Evolutionary conservation across 2,888 invertebrate species (phyloP).

Genomic region (Lycia hirtaria): DNA sequence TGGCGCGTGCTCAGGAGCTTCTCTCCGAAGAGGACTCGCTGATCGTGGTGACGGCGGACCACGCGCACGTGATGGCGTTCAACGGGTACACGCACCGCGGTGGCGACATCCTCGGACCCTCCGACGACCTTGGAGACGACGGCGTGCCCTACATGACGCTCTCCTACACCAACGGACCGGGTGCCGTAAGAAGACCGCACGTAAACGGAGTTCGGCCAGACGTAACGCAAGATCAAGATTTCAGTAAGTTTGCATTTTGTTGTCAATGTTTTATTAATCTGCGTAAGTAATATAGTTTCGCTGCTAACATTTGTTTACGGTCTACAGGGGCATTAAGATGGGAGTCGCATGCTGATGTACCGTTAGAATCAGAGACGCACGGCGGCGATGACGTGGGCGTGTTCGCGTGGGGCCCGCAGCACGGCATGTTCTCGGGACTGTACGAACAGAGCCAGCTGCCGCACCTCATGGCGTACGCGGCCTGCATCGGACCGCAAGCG

Average conservation of each 20-base stretch:
- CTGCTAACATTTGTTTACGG: background rate
- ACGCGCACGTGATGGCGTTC: slow-evolving; percentile 89
- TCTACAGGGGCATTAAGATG: slow-evolving; percentile 49
- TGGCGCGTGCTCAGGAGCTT: slow-evolving; percentile 71
- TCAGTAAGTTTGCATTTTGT: background rate
- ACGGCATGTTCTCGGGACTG: slow-evolving; percentile 90
- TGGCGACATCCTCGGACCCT: slow-evolving; percentile 61
- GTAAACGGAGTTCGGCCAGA: slow-evolving; percentile 82
- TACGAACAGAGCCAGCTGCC: slow-evolving; percentile 92
- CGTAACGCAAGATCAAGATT: slow-evolving; percentile 51
- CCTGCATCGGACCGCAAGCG: slow-evolving; percentile 87
- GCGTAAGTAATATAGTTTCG: background rate
- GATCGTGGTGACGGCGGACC: slow-evolving; percentile 91
- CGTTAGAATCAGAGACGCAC: slow-evolving; percentile 87
- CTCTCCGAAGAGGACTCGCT: slow-evolving; percentile 86
- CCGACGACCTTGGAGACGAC: slow-evolving; percentile 69
- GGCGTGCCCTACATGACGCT: slow-evolving; percentile 83
- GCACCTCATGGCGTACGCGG: slow-evolving; percentile 89
- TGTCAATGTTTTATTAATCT: too few species aligned
- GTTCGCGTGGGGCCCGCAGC: slow-evolving; percentile 89
- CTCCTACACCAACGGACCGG: slow-evolving; percentile 83
- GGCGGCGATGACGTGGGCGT: slow-evolving; percentile 93
- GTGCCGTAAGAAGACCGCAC: slow-evolving; percentile 87
- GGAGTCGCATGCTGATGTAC: slow-evolving; percentile 78
- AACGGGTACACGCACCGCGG: slow-evolving; percentile 88